Evolutionary conservation across 2,888 invertebrate species (phyloP), one percentile per base, ranked within the genome.

Genomic region (Athalia cordata): DNA sequence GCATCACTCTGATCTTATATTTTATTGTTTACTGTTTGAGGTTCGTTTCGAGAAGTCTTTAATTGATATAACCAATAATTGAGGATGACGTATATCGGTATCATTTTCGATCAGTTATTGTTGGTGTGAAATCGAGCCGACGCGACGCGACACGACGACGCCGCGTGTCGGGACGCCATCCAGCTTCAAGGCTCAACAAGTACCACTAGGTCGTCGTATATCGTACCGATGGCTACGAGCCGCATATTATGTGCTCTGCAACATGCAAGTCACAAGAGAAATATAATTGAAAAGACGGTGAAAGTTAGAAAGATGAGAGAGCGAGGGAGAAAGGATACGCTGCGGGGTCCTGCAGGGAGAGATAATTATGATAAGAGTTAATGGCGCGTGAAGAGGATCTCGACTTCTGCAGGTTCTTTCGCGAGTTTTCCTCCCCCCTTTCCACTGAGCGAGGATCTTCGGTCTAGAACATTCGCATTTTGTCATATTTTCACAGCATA

Each of bases 281-380:
- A 29, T 29, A 29, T 29, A 29, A 29, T 4, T 47, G 47, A 43
- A 72, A 72, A 72, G 75, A 62, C 2, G 62, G 50, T 9, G 29
- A 75, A n/a, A 8, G 45, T 29, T 66, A 8, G 11, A 4, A 61
- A 15, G 62, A 62, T 62, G 61, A 75, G 75, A 4, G 52, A 13
- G 6, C 15, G 43, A 62, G 50, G 15, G 75, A 61, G 74, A 75
- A 2, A 62, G 50, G 29, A 29, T 29, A 29, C 29, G 29, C 29
- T 29, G 29, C 29, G 29, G 29, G 29, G 29, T 29, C 29, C 29
- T 49, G 49, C 45, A 11, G 15, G 59, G 62, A 43, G 29, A 50
- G 75, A 75, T 64, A 75, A 75, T 75, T 75, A 75, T 75, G 75
- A 75, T 75, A 64, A 61, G 75, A 43, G 75, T 75, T 75, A 75